These are phyloP conservation scores for Zaprionus africanus DNA, from an alignment of 1,140 invertebrate genomes.

Conservation along the genomic window DNA sequence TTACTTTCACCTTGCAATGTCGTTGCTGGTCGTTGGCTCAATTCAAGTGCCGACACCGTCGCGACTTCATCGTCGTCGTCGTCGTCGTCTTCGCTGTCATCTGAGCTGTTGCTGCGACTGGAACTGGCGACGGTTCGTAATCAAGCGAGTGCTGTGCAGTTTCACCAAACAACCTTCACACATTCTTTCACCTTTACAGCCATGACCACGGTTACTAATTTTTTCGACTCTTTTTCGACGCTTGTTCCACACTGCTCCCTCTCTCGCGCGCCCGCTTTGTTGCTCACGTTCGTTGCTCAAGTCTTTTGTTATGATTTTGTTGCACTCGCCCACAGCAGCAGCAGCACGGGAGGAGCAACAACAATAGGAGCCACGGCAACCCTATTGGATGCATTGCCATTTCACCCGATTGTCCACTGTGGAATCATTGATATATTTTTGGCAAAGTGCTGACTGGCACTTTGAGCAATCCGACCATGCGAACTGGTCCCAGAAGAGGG, in stretches of 20 bases:
- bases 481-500: slow-evolving; percentile 4
- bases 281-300: slow-evolving; percentile 71
- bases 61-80: slow-evolving; percentile 15
- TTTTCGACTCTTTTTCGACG: slow-evolving; percentile 37
- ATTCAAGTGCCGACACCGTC: slow-evolving; percentile 58
- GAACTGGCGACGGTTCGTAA: slow-evolving; percentile 52
- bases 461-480: slow-evolving; percentile 13
- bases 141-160: slow-evolving; percentile 74
- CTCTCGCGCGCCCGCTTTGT: slow-evolving; percentile 18
- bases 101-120: slow-evolving; percentile 44
- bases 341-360: slow-evolving; percentile 3
- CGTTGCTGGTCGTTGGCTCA: slow-evolving; percentile 84
- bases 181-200: slow-evolving; percentile 84
- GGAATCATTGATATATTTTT: slow-evolving; percentile 81
- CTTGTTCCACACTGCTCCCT: slow-evolving; percentile 30
- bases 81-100: slow-evolving; percentile 44
- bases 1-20: slow-evolving; percentile 84
- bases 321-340: slow-evolving; percentile 40
- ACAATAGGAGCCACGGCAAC: slow-evolving; percentile 6
- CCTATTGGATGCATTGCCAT: slow-evolving; percentile 30
- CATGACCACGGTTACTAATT: slow-evolving; percentile 84
- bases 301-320: slow-evolving; percentile 75
- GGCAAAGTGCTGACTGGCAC: slow-evolving; percentile 63
- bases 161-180: slow-evolving; percentile 84
- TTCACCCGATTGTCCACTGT: slow-evolving; percentile 62